Evolutionary conservation across 2,888 invertebrate genomes (phyloP).

Genomic region (Caenorhabditis angaria): DNA sequence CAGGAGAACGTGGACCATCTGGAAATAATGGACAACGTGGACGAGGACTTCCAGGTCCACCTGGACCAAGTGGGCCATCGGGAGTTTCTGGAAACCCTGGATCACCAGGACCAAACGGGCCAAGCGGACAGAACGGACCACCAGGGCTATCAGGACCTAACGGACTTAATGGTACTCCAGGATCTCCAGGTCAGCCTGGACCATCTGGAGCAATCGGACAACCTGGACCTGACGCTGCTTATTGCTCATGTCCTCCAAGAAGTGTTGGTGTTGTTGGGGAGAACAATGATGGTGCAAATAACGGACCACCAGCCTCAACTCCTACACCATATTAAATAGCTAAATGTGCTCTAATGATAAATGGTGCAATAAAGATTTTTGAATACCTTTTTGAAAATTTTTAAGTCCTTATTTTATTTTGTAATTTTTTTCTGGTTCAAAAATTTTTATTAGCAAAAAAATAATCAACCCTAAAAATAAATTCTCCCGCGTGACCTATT

Average conservation of each 20-base stretch:
- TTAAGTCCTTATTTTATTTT: too few species aligned
- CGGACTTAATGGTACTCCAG: constrained; percentile 27
- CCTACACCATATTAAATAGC: too few species aligned
- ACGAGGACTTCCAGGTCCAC: constrained; percentile 37
- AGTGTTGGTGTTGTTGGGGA: constrained; percentile 24
- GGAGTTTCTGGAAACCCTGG: constrained; percentile 41
- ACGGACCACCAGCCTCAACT: constrained; percentile 19
- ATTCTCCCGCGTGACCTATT: too few species aligned
- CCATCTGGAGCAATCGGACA: constrained; percentile 36
- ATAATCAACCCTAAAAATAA: too few species aligned
- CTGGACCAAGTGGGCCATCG: constrained; percentile 40
- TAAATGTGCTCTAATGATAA: too few species aligned
- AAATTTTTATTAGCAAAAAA: too few species aligned
- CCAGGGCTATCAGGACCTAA: constrained; percentile 28
- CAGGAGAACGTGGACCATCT: constrained; percentile 28
- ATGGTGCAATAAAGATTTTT: too few species aligned
- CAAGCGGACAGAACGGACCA: constrained; percentile 24
- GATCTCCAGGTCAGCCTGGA: constrained; percentile 26
- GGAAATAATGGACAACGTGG: constrained; percentile 44
- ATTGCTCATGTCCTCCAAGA: constrained; percentile 39
- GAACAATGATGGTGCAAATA: constrained; percentile 24
- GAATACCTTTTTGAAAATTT: too few species aligned
- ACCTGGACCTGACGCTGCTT: constrained; percentile 46
- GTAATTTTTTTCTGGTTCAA: too few species aligned
- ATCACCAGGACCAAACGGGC: constrained; percentile 24